Conservation (phyloP, 2,113 vertebrate genomes). For the Lycocorax pyrrhopterus region DNA sequence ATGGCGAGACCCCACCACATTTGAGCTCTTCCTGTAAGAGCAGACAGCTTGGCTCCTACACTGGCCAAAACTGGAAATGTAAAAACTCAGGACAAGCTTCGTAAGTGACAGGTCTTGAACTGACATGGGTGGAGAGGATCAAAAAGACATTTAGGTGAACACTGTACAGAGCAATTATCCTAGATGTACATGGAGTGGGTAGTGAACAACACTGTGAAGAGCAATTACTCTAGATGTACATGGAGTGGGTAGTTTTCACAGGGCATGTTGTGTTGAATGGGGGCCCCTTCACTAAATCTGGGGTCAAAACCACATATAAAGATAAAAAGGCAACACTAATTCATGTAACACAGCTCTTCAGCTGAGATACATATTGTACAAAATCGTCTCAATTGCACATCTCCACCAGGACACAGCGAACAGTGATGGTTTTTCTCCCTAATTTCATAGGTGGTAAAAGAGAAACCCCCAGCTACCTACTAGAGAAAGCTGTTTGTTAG, state of each 20-base stretch:
- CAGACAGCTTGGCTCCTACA: neutral
- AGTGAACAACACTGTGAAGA: neutral
- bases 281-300: neutral
- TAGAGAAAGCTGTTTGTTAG: neutral
- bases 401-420: neutral
- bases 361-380: neutral
- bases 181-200: neutral
- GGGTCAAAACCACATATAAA: neutral
- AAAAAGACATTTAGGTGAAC: neutral
- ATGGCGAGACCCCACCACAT: rapidly evolving
- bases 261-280: neutral
- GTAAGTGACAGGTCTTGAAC: neutral
- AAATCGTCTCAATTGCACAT: neutral
- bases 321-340: neutral
- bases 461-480: neutral
- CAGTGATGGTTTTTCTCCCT: neutral
- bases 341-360: neutral
- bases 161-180: neutral
- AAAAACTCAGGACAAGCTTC: neutral
- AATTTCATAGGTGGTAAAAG: neutral
- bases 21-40: neutral
- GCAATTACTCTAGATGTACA: neutral
- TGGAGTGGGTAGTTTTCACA: neutral
- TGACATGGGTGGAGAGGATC: neutral
- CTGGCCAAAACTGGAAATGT: neutral